phyloP scores from a whole-genome alignment of 2,797 vertebrate species.

The Etheostoma perlongum region DNA sequence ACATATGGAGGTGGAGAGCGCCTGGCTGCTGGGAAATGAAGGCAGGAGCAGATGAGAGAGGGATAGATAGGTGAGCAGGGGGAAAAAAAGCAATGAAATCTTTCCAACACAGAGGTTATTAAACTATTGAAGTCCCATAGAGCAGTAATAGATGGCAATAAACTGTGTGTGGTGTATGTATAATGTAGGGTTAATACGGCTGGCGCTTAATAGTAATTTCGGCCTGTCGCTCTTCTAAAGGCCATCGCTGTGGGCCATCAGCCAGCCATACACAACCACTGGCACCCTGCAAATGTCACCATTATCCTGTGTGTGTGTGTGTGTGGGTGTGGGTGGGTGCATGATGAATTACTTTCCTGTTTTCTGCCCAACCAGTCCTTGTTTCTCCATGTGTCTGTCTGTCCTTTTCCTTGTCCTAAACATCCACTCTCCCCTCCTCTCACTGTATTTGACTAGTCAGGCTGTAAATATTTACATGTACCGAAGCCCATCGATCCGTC shows the following conservation, averaged over 20 bases:
- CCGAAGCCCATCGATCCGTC: conserved; percentile 61
- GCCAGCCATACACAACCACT: conserved; percentile 73
- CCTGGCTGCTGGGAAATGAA: conserved; percentile 42
- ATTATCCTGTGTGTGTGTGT: conserved; percentile 69
- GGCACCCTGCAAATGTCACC: conserved; percentile 84
- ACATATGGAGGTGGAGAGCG: conserved; percentile 32
- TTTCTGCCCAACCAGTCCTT: conserved; percentile 32
- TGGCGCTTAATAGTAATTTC: conserved; percentile 78
- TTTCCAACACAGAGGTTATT: conserved; percentile 59
- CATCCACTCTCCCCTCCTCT: conserved; percentile 6
- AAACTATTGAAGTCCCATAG: conserved; percentile 62
- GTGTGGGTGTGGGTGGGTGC: background rate
- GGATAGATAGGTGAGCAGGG: conserved; percentile 53
- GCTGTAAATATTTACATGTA: conserved; percentile 72
- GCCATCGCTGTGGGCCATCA: conserved; percentile 84
- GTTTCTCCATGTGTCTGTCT: conserved; percentile 15
- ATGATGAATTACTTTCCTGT: conserved; percentile 45
- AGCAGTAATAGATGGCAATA: conserved; percentile 59
- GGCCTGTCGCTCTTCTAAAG: conserved; percentile 81
- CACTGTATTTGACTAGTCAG: conserved; percentile 63
- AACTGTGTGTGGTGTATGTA: conserved; percentile 42
- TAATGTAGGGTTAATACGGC: conserved; percentile 72
- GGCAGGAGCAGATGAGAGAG: conserved; percentile 51
- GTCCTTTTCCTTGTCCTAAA: background rate
- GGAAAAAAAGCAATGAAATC: conserved; percentile 56